These are phyloP conservation scores for Ciconia nigra DNA, from an alignment of 2,797 vertebrate genomes.

Conservation along the genomic window DNA sequence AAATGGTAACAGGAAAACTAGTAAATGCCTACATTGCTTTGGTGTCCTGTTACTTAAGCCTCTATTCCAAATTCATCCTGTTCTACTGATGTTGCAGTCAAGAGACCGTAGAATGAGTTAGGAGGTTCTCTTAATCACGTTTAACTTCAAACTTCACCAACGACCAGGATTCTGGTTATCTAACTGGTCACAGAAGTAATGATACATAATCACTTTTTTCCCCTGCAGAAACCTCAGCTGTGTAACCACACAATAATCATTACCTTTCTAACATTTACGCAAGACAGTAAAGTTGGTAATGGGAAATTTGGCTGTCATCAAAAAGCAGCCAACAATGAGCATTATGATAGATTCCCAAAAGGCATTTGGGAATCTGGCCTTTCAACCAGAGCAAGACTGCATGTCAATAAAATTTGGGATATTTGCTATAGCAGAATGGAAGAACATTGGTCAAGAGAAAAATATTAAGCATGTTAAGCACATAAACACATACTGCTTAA, in stretches of 20 bases:
- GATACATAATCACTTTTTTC: background rate
- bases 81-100: background rate
- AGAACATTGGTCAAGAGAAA: background rate
- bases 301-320: background rate
- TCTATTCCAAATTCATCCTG: background rate
- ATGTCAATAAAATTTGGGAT: background rate
- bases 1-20: background rate
- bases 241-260: background rate
- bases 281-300: background rate
- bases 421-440: background rate
- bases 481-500: background rate
- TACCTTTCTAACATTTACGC: background rate
- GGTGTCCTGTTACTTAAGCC: background rate
- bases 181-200: background rate
- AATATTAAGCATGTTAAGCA: background rate
- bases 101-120: background rate
- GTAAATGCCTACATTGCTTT: background rate
- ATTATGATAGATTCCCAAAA: background rate
- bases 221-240: background rate
- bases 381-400: background rate
- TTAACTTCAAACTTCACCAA: background rate
- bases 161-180: background rate
- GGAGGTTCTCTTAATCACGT: accelerated
- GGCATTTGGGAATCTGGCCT: background rate
- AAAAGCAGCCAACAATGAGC: background rate